phyloP scores from a whole-genome alignment of 2,113 vertebrate genomes.

The Glaucomys volans region DNA sequence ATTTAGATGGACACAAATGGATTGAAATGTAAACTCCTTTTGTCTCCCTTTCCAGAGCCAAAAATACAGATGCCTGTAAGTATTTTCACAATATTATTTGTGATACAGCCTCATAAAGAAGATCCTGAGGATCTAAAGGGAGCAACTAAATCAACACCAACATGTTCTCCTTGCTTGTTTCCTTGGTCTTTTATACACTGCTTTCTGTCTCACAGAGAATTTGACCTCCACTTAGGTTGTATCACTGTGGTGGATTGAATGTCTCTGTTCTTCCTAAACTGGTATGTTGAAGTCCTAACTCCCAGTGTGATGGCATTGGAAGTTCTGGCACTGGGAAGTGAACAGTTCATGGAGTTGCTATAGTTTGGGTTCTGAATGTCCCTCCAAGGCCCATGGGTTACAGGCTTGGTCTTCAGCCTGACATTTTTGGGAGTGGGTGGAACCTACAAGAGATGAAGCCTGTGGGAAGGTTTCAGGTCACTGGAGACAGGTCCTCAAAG shows the following conservation, averaged over 20 bases:
- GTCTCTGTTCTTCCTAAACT: not conserved
- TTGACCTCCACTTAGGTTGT: not conserved
- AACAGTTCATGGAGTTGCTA: not conserved
- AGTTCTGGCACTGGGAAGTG: not conserved
- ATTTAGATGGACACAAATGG: not conserved
- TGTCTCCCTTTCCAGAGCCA: not conserved
- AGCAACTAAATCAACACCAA: not conserved
- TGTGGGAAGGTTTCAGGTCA: not conserved
- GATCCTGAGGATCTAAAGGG: not conserved
- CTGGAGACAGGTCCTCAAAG: not conserved
- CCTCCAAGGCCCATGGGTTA: no score
- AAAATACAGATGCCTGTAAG: not conserved
- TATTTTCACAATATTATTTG: not conserved
- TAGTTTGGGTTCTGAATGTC: not conserved
- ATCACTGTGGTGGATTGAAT: not conserved
- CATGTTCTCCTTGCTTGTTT: not conserved
- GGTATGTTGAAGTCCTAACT: not conserved
- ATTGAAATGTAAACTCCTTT: not conserved
- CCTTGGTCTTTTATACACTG: not conserved
- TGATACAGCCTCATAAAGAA: not conserved
- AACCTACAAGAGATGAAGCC: not conserved
- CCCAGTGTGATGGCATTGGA: not conserved
- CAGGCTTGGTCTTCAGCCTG: not conserved
- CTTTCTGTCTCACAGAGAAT: not conserved
- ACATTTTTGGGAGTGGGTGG: not conserved